Base-by-base conservation (phyloP, 2,113 vertebrate genomes). In the Saccopteryx leptura region DNA sequence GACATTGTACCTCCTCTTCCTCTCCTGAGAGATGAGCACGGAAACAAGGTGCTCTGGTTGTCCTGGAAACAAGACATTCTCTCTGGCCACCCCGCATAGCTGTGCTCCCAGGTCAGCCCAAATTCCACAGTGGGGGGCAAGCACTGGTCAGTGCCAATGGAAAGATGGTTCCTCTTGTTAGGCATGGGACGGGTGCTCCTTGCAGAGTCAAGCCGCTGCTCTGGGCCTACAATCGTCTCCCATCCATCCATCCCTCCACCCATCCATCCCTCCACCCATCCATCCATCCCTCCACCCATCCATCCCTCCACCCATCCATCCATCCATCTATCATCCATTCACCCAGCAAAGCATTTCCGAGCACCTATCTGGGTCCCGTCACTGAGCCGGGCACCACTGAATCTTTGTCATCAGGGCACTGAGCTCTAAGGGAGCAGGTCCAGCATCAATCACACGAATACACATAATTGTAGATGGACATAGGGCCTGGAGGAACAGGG, bases 1-100 rank as follows among this genome's bases (percentile, higher is more conserved):
- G 0, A 15, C 7, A 1, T 2, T 18, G 65, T 3, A 12, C 9
- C n/a, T 60, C 19, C 0, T 17, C 50, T 61, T 75, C 68, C 46
- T 19, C 9, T 1, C 85, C 46, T 31, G 79, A n/a, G 71, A 60
- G 76, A 21, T 58, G 76, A 60, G 33, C 48, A 1, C 8, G 18
- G 69, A 52, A 24, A 0, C 0, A 52, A 26, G n/a, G 78, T 14
- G 31, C 46, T 60, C 26, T 12, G 19, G 39, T n/a, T 2, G 48
- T 52, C 75, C 61, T 11, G 46, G 39, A 54, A 26, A 28, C 63
- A 23, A 26, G 68, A 23, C 5, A 4, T 15, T 7, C 54, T 78
- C 61, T 48, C 33, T 56, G 26, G 31, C 17, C 28, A 60, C 28
- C 17, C 3, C 5, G 1, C 23, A 28, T 5, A 46, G 23, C 81